Evolutionary conservation across 2,113 vertebrate genomes (phyloP).

Genomic region (Percopsis transmontana): DNA sequence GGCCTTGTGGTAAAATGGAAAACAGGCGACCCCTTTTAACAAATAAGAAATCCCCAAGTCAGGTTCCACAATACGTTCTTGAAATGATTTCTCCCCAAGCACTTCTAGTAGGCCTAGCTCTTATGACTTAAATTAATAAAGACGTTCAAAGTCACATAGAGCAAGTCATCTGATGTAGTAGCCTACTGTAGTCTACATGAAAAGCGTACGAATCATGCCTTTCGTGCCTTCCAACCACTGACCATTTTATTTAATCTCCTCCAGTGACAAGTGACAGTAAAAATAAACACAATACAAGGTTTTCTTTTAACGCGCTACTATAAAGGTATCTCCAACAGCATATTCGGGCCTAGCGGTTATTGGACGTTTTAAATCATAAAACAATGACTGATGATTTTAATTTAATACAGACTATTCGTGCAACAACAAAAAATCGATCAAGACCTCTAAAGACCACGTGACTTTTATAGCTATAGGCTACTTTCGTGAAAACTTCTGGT

Average conservation of each 20-base stretch:
- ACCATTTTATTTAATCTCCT: not conserved
- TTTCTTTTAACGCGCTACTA: too few species aligned
- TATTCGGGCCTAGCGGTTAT: not conserved
- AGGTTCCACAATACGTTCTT: slow-evolving; percentile 2
- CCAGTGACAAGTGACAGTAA: not conserved
- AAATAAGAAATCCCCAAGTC: not conserved
- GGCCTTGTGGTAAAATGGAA: slow-evolving; percentile 1
- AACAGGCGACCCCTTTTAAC: slow-evolving; percentile 14
- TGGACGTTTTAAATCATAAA: not conserved
- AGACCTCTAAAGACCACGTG: not conserved
- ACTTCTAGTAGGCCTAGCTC: too few species aligned
- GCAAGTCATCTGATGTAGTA: not conserved
- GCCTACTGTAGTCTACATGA: not conserved
- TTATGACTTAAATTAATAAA: slow-evolving; percentile 1
- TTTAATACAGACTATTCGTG: not conserved
- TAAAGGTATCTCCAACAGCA: too few species aligned
- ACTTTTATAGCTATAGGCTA: not conserved
- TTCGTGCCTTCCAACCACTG: not conserved
- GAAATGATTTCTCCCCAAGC: slow-evolving; percentile 1
- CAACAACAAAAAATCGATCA: not conserved
- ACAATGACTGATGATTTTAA: too few species aligned
- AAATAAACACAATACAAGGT: not conserved
- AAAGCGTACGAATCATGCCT: not conserved
- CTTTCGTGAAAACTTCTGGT: not conserved
- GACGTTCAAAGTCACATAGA: slow-evolving; percentile 9